Conservation (phyloP, 2,888 invertebrate genomes). For the Lepidocyrtinus sp. region DNA sequence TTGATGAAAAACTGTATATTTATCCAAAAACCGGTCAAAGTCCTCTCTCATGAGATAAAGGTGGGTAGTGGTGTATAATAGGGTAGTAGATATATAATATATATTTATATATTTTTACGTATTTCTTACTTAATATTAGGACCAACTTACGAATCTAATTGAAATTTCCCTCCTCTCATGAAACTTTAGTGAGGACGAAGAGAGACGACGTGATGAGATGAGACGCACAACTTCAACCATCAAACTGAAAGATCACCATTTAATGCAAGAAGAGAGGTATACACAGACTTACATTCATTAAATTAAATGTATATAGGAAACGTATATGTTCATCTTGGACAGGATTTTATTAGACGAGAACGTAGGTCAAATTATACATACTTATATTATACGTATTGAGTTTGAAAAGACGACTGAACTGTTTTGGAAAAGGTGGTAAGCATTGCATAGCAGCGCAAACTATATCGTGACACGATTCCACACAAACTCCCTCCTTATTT, state of each 20-base stretch:
- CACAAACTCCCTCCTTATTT: no score
- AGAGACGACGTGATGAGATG: no score
- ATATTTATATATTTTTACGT: no score
- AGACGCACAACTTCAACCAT: no score
- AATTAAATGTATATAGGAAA: neutral
- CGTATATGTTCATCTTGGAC: neutral
- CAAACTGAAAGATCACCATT: no score
- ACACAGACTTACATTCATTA: constrained; percentile 2
- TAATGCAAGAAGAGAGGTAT: neutral
- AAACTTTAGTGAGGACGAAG: neutral
- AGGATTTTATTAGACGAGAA: neutral
- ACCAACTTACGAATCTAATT: no score
- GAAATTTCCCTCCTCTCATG: neutral
- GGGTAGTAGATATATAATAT: neutral
- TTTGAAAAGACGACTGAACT: no score
- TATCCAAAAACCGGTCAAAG: neutral
- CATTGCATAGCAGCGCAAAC: no score
- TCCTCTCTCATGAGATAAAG: neutral
- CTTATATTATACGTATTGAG: neutral
- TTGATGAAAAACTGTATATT: neutral
- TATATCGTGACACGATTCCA: no score
- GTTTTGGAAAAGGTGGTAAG: no score
- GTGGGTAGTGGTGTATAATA: neutral
- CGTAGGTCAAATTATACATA: neutral
- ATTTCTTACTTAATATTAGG: no score